A percentile compares a stretch with the other conserved stretches of the same genome.
These are phyloP conservation scores for Drosophila anomalata DNA, from an alignment of 2,888 invertebrate genomes.

Conservation along the genomic window DNA sequence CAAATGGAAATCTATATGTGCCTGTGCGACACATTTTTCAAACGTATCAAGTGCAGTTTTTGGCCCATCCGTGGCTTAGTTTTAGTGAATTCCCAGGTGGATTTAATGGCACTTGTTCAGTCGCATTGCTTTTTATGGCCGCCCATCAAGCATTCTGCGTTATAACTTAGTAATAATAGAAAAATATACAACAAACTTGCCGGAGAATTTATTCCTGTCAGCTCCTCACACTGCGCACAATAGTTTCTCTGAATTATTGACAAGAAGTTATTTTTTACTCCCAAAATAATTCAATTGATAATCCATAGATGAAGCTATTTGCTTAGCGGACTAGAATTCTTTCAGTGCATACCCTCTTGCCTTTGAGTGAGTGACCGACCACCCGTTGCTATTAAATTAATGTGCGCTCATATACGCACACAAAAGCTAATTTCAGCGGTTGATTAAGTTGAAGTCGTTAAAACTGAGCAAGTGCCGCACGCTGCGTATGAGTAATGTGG, in stretches of 20 bases:
- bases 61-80: constrained; percentile 53
- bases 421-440: constrained; percentile 75
- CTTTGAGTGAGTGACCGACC: constrained; percentile 30
- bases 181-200: constrained; percentile 31
- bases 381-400: constrained; percentile 72
- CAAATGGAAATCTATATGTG: constrained; percentile 21
- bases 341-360: constrained; percentile 37
- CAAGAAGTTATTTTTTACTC: no score
- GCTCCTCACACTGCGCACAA: constrained; percentile 17
- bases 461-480: constrained; percentile 68
- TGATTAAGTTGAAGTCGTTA: constrained; percentile 77
- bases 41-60: constrained; percentile 70
- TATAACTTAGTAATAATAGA: constrained; percentile 50
- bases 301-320: background rate
- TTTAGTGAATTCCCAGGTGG: constrained; percentile 70
- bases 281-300: background rate
- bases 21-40: constrained; percentile 49
- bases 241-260: background rate
- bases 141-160: constrained; percentile 47
- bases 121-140: constrained; percentile 45
- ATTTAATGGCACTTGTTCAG: constrained; percentile 66
- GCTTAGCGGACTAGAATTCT: background rate
- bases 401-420: constrained; percentile 74
- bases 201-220: constrained; percentile 23
- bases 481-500: constrained; percentile 77